A percentile compares a stretch with the other conserved stretches of the same genome.
Conservation (phyloP, 2,888 invertebrate genomes). For the Dione juno region DNA sequence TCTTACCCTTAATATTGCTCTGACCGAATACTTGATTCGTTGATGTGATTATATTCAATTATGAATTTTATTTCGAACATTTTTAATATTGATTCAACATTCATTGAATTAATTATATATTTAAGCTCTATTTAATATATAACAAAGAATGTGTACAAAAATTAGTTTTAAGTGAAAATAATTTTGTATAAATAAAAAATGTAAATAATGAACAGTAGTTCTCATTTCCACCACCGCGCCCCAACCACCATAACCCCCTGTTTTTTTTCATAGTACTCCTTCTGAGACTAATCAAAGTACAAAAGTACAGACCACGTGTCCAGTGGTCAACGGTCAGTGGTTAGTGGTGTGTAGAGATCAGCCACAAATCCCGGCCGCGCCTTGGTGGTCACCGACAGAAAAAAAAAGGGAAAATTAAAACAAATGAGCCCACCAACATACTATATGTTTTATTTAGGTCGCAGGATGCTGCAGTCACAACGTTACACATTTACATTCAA, state of each 20-base stretch:
- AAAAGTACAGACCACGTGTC: no score
- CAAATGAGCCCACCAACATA: slow-evolving; percentile 66
- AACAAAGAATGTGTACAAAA: slow-evolving; percentile 71
- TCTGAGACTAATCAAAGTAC: no score
- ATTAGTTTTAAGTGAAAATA: slow-evolving; percentile 66
- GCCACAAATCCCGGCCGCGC: no score
- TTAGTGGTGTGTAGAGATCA: no score
- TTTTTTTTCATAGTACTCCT: no score
- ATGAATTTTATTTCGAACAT: background rate
- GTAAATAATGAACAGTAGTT: slow-evolving; percentile 63
- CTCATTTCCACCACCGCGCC: slow-evolving; percentile 21
- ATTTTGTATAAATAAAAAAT: slow-evolving; percentile 70
- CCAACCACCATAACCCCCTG: no score
- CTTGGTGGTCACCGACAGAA: no score
- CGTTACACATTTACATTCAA: slow-evolving; percentile 79
- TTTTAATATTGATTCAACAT: slow-evolving; percentile 3
- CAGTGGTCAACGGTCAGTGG: no score
- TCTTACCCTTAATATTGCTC: background rate
- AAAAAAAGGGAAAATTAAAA: slow-evolving; percentile 40
- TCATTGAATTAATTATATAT: slow-evolving; percentile 11
- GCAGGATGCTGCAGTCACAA: slow-evolving; percentile 72
- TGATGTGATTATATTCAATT: background rate
- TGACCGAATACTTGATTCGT: background rate
- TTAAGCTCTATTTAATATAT: slow-evolving; percentile 61
- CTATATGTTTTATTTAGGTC: slow-evolving; percentile 76